A percentile compares a stretch with the other conserved stretches of the same genome.
phyloP scores from a whole-genome alignment of 2,888 invertebrate species.

The Tribolium freemani region DNA sequence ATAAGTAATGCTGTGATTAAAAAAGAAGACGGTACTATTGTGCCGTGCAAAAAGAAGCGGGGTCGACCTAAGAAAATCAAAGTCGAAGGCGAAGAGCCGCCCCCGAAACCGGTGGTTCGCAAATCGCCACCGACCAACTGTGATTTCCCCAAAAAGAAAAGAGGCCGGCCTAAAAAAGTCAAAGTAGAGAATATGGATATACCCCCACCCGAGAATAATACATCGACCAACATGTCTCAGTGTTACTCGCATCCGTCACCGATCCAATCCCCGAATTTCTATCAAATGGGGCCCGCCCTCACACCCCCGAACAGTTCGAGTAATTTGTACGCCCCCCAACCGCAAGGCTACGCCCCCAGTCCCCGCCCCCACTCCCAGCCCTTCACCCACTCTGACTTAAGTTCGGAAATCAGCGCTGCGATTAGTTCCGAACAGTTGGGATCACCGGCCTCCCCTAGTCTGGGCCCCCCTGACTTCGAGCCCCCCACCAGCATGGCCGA shows the following conservation, averaged over 20 bases:
- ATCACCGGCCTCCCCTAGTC: slow-evolving; percentile 79
- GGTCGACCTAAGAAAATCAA: slow-evolving; percentile 90
- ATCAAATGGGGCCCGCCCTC: slow-evolving; percentile 66
- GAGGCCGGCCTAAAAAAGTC: slow-evolving; percentile 90
- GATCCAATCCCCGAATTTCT: slow-evolving; percentile 70
- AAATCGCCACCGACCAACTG: slow-evolving; percentile 68
- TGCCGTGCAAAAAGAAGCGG: slow-evolving; percentile 88
- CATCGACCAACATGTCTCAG: slow-evolving; percentile 67
- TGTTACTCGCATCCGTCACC: slow-evolving; percentile 70
- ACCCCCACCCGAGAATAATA: slow-evolving; percentile 63
- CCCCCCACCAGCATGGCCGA: slow-evolving; percentile 77
- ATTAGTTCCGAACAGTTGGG: slow-evolving; percentile 78
- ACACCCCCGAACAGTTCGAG: slow-evolving; percentile 65
- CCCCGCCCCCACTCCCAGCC: slow-evolving; percentile 70
- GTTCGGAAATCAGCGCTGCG: slow-evolving; percentile 83
- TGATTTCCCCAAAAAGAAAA: slow-evolving; percentile 86
- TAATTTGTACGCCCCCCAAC: slow-evolving; percentile 63
- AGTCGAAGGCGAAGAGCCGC: slow-evolving; percentile 77
- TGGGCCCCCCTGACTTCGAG: slow-evolving; percentile 79
- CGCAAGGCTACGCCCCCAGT: slow-evolving; percentile 63
- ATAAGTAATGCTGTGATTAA: slow-evolving; percentile 70
- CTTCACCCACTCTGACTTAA: slow-evolving; percentile 80
- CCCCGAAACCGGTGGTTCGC: slow-evolving; percentile 70
- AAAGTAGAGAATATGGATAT: slow-evolving; percentile 76
- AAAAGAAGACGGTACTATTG: slow-evolving; percentile 75